These are phyloP conservation scores for Macropis europaea DNA, from an alignment of 2,888 invertebrate species.

Conservation along the genomic window DNA sequence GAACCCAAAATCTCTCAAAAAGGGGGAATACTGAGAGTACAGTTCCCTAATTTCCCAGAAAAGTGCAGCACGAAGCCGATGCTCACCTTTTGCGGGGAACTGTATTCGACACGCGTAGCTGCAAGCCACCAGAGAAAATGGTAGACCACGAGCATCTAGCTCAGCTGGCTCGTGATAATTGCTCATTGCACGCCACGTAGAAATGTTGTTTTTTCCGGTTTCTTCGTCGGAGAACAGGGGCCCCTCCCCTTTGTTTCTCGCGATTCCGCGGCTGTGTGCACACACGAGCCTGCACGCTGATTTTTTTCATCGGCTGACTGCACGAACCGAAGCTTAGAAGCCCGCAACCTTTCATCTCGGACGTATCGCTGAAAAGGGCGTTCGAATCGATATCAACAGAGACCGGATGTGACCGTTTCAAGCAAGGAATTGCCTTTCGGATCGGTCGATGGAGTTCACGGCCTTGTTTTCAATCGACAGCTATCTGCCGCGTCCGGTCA, in stretches of 20 bases:
- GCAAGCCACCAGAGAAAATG: conserved; percentile 44
- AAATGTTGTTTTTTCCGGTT: conserved; percentile 55
- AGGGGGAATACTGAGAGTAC: too few species aligned
- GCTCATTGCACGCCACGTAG: conserved; percentile 61
- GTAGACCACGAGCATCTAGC: conserved; percentile 40
- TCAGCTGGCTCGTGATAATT: conserved; percentile 62
- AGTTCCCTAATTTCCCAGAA: too few species aligned
- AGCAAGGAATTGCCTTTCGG: conserved; percentile 32
- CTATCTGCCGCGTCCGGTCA: conserved; percentile 65
- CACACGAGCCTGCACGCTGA: not conserved
- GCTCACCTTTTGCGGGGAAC: conserved; percentile 2
- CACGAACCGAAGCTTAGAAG: not conserved
- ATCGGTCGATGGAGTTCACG: conserved; percentile 38
- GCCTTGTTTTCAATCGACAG: conserved; percentile 44
- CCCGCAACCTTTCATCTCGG: conserved; percentile 21
- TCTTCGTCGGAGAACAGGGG: conserved; percentile 8
- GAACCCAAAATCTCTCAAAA: too few species aligned
- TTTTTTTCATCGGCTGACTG: not conserved
- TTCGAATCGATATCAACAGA: conserved; percentile 19
- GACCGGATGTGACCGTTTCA: conserved; percentile 37
- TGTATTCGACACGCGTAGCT: conserved; percentile 20
- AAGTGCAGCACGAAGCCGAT: not conserved
- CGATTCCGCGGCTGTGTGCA: not conserved
- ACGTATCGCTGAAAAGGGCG: conserved; percentile 38
- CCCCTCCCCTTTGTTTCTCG: not conserved